A percentile compares a stretch with the other conserved stretches of the same genome.
Evolutionary conservation across 2,113 vertebrate genomes (phyloP).

Genomic region (Mastomys natalensis): DNA sequence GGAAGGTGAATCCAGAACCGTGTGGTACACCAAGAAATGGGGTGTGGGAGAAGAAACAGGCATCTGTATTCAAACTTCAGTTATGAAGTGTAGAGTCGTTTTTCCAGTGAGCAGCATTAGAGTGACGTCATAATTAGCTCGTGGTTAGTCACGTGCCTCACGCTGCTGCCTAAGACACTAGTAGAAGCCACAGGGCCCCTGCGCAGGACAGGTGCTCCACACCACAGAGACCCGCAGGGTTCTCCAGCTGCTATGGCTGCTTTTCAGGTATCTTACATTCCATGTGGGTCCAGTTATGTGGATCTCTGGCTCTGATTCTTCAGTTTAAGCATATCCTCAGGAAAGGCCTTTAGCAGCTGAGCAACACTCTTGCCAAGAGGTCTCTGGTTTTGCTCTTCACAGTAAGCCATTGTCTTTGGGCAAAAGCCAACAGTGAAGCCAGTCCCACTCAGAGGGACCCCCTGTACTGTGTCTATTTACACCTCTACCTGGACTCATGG

Average conservation of each 20-base stretch:
- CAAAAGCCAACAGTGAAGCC: neutral
- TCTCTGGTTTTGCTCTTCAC: neutral
- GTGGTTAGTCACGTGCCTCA: neutral
- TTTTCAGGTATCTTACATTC: neutral
- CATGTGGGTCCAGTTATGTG: fast-evolving
- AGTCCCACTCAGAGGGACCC: neutral
- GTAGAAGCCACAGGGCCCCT: neutral
- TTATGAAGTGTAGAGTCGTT: neutral
- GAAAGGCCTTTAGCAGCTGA: neutral
- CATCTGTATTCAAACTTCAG: neutral
- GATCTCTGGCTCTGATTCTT: neutral
- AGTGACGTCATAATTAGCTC: neutral
- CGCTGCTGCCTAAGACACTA: neutral
- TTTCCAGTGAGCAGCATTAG: neutral
- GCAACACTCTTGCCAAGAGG: neutral
- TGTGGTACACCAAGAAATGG: neutral
- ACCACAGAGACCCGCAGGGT: neutral
- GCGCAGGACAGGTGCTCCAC: fast-evolving
- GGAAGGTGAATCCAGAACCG: too few species aligned
- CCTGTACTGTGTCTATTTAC: neutral
- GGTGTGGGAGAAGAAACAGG: neutral
- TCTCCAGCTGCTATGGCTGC: neutral
- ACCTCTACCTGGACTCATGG: neutral
- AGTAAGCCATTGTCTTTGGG: neutral
- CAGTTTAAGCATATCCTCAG: neutral